Percentiles rank a stretch among this genome's conserved stretches.
phyloP scores from a whole-genome alignment of 2,113 vertebrate species.

The Oophaga pumilio region DNA sequence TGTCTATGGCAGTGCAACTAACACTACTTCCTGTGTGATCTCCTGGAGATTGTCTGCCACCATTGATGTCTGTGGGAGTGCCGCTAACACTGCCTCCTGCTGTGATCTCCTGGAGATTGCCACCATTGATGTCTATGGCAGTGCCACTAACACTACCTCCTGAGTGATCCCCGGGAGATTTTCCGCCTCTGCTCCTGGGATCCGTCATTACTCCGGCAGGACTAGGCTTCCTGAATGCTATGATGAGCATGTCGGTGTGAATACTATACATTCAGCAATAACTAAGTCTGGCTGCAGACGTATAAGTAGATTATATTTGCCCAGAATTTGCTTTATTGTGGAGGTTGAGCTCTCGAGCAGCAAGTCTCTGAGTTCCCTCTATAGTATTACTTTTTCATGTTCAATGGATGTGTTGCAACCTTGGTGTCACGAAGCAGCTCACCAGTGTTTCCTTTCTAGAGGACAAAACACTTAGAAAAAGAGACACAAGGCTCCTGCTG shows the following conservation, averaged over 20 bases:
- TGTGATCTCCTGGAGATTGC: neutral
- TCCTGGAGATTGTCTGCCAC: neutral
- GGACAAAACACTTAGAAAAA: slow-evolving; percentile 56
- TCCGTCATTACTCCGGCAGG: neutral
- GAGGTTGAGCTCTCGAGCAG: slow-evolving; percentile 40
- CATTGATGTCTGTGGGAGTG: too few species aligned
- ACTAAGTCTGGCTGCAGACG: neutral
- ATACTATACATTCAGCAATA: neutral
- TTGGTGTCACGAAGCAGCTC: slow-evolving; percentile 32
- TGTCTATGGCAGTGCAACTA: neutral
- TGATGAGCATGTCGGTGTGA: neutral
- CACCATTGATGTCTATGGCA: neutral
- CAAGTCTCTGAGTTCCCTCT: slow-evolving; percentile 20
- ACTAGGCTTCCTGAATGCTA: too few species aligned
- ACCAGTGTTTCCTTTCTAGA: slow-evolving; percentile 46
- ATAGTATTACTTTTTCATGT: slow-evolving; percentile 42
- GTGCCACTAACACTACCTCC: neutral
- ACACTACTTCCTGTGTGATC: neutral
- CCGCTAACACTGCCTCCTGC: too few species aligned
- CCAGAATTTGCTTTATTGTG: slow-evolving; percentile 31
- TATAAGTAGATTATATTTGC: slow-evolving; percentile 12
- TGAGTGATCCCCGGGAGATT: neutral
- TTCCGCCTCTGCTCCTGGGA: neutral
- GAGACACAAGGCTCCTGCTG: slow-evolving; percentile 53
- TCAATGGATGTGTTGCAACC: slow-evolving; percentile 47